These are phyloP conservation scores for Leptestheria dahalacensis DNA, from an alignment of 1,140 invertebrate genomes.

Conservation along the genomic window DNA sequence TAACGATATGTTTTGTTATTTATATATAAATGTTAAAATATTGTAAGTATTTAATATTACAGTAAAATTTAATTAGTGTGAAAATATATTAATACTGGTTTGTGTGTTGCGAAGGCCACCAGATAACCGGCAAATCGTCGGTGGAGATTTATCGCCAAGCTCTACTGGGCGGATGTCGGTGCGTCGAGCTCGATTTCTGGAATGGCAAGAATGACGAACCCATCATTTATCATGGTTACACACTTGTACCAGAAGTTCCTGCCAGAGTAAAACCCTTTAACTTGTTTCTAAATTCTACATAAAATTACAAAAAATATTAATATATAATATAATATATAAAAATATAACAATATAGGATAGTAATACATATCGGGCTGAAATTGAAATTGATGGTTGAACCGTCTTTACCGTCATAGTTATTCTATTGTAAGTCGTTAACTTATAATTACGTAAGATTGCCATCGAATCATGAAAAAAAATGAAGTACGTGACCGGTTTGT, in stretches of 20 bases:
- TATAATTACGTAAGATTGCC: too few species aligned
- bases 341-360: too few species aligned
- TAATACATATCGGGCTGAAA: not conserved
- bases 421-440: too few species aligned
- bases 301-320: too few species aligned
- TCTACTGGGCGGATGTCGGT: constrained; percentile 84
- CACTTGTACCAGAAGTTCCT: constrained; percentile 87
- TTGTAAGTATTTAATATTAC: too few species aligned
- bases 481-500: too few species aligned
- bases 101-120: constrained; percentile 42
- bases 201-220: constrained; percentile 81
- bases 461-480: too few species aligned
- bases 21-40: too few species aligned
- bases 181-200: constrained; percentile 96
- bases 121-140: constrained; percentile 84
- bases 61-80: too few species aligned
- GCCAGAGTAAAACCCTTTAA: constrained; percentile 50
- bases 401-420: not conserved
- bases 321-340: too few species aligned
- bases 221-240: constrained; percentile 93
- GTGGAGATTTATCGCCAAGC: constrained; percentile 95
- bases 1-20: not conserved
- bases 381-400: not conserved
- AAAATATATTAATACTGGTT: not conserved
- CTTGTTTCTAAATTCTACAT: too few species aligned